Percentiles rank a stretch among this genome's conserved stretches.
Evolutionary conservation across 2,888 invertebrate genomes (phyloP).

Genomic region (Lypha dubia): DNA sequence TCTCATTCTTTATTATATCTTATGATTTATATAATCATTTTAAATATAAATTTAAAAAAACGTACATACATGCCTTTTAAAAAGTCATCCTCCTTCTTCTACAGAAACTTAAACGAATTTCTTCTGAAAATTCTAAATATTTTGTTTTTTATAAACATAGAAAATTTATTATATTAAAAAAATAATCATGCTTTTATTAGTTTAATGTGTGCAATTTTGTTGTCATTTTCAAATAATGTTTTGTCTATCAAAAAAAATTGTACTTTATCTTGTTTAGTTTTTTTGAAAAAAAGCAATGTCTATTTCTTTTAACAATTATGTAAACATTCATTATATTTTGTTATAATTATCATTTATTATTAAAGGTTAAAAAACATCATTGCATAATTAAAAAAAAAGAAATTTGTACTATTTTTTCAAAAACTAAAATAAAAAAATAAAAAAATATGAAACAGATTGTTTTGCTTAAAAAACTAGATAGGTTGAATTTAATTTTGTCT

Average conservation of each 20-base stretch:
- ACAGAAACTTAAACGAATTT: slow-evolving; percentile 62
- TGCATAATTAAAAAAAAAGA: slow-evolving; percentile 68
- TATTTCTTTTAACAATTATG: slow-evolving; percentile 58
- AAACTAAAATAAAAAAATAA: slow-evolving; percentile 68
- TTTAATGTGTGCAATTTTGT: slow-evolving; percentile 72
- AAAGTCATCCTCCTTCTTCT: slow-evolving; percentile 65
- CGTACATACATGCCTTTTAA: slow-evolving; percentile 63
- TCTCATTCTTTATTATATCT: slow-evolving; percentile 39
- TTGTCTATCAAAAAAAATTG: slow-evolving; percentile 64
- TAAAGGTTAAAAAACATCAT: slow-evolving; percentile 61
- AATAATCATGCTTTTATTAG: slow-evolving; percentile 70
- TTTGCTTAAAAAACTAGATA: slow-evolving; percentile 8
- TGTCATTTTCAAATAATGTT: slow-evolving; percentile 57
- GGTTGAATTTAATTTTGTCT: too few species aligned
- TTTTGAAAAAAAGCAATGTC: slow-evolving; percentile 50
- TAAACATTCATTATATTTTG: slow-evolving; percentile 60
- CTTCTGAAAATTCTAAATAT: slow-evolving; percentile 69
- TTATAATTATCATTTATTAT: slow-evolving; percentile 60
- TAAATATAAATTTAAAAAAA: slow-evolving; percentile 49
- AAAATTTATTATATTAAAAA: slow-evolving; percentile 65
- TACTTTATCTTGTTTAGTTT: slow-evolving; percentile 64
- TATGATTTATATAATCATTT: slow-evolving; percentile 64
- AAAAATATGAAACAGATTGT: slow-evolving; percentile 46
- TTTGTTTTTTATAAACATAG: slow-evolving; percentile 67
- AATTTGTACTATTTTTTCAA: slow-evolving; percentile 72